Base-by-base conservation (phyloP, 2,888 invertebrate genomes). In the Stenchaetothrips biformis region DNA sequence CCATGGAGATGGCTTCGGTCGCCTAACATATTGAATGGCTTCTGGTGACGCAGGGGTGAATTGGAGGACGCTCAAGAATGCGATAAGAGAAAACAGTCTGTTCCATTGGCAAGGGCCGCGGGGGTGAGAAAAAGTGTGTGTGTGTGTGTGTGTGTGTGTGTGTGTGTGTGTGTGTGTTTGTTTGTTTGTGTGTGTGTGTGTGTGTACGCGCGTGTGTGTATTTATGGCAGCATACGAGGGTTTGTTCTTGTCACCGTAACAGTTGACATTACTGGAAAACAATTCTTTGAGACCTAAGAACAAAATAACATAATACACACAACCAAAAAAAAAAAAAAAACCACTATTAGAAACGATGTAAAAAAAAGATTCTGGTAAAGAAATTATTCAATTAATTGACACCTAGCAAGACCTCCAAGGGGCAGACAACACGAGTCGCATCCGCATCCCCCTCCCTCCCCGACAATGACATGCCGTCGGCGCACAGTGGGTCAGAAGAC, bases 1-100 rank as follows among this genome's bases (percentile, higher is more conserved):
- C 67, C 18, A 59, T 59, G 59, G 59, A 59, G 67, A 74, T 74
- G 25, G 67, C 21, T 21, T 11, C 9, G 67, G 67, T 74, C 67
- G 67, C 67, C 21, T 74, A 74, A 74, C 67, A 21, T 74, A 74
- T 74, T 74, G 67, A 74, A 74, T 74, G 67, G 67, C 67, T 74
- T 74, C 67, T 74, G 67, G 67, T 74, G 67, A 74, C 25, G 67
- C 25, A 74, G 67, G 67, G 67, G 67, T 74, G 67, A 74, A 74
- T 74, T 74, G 67, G 67, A 25, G 67, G 67, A 74, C 25, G 67
- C 67, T 74, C 67, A 74, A 74, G 67, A 74, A 74, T 74, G 67
- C 25, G 67, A 74, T 74, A 74, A 74, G 67, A 21, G 67, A 74
- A 74, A 74, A 74, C 67, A 74, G 67, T 37, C 37, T 37, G 37